phyloP scores from a whole-genome alignment of 2,113 vertebrate genomes.

The Colossoma macropomum region DNA sequence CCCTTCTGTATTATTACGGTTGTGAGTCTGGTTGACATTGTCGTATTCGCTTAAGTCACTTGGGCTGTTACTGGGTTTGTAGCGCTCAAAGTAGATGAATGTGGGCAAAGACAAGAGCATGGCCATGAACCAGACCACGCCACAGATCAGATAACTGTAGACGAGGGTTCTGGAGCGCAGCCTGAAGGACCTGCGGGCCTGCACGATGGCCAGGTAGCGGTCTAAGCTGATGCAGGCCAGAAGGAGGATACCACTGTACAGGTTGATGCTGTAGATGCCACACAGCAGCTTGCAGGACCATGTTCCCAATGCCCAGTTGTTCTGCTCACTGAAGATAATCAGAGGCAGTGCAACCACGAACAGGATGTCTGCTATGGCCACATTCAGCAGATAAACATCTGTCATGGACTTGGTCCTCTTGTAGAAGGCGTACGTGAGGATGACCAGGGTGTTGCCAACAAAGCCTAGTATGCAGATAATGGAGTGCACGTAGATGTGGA shows the following conservation, averaged over 20 bases:
- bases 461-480: constrained; percentile 84
- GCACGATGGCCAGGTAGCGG: constrained; percentile 90
- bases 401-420: constrained; percentile 89
- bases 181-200: constrained; percentile 84
- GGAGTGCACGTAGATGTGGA: constrained; percentile 77
- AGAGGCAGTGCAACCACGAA: constrained; percentile 87
- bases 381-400: constrained; percentile 89
- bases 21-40: too few species aligned
- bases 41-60: too few species aligned
- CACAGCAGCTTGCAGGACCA: constrained; percentile 83
- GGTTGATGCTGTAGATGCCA: constrained; percentile 87
- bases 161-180: constrained; percentile 75
- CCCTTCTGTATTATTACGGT: background rate
- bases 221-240: constrained; percentile 88
- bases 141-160: constrained; percentile 77
- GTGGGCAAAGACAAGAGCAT: constrained; percentile 81
- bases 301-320: constrained; percentile 79
- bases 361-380: constrained; percentile 88
- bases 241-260: constrained; percentile 90
- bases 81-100: constrained; percentile 74
- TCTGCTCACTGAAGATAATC: constrained; percentile 80
- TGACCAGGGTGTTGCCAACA: constrained; percentile 87
- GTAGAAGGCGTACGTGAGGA: constrained; percentile 85
- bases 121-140: constrained; percentile 78
- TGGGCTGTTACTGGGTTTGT: constrained; percentile 32